phyloP scores from a whole-genome alignment of 1,140 invertebrate species.

The Caerostris extrusa region DNA sequence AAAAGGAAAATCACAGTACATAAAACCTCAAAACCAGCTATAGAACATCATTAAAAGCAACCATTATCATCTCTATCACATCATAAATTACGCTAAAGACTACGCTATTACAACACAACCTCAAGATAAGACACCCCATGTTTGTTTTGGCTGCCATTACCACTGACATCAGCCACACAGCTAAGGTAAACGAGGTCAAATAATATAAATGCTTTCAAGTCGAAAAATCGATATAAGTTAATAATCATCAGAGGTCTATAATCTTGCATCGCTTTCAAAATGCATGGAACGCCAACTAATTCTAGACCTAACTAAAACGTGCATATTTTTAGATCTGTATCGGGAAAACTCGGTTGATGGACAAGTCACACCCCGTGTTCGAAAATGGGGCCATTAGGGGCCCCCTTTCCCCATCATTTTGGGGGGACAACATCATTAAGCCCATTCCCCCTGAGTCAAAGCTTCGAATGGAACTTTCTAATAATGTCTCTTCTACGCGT shows the following conservation, averaged over 20 bases:
- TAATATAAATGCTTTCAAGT: background rate
- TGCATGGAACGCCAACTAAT: background rate
- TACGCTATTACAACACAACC: too few species aligned
- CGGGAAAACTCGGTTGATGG: conserved; percentile 30
- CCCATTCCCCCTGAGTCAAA: conserved; percentile 47
- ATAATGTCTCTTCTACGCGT: background rate
- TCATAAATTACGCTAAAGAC: too few species aligned
- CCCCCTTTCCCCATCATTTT: conserved; percentile 22
- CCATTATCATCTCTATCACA: too few species aligned
- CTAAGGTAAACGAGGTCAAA: conserved; percentile 8
- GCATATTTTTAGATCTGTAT: conserved; percentile 52
- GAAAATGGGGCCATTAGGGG: conserved; percentile 41
- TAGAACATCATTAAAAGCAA: too few species aligned
- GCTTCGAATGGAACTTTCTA: conserved; percentile 28
- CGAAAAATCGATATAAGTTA: conserved; percentile 31
- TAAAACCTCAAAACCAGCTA: too few species aligned
- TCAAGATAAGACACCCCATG: background rate
- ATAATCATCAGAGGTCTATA: conserved; percentile 24
- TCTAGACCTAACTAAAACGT: background rate
- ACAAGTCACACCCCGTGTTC: conserved; percentile 52
- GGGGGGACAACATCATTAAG: conserved; percentile 18
- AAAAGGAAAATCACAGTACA: too few species aligned
- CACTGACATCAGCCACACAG: background rate
- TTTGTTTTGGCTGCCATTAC: conserved; percentile 30
- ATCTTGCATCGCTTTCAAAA: background rate